phyloP scores from a whole-genome alignment of 2,888 invertebrate genomes.

The Gibbula magus region DNA sequence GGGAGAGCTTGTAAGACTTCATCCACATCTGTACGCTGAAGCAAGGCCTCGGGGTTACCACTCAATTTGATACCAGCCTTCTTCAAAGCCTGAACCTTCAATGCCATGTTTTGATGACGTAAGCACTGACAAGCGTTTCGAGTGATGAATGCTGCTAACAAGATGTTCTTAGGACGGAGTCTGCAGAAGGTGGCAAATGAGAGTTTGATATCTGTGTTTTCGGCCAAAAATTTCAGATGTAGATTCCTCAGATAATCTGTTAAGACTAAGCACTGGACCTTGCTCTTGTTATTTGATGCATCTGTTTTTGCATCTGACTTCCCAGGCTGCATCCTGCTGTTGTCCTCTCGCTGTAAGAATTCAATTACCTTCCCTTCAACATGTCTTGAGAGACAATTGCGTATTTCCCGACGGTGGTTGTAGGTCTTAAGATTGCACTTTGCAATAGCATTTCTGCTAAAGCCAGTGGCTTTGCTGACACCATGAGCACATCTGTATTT shows the following conservation, averaged over 20 bases:
- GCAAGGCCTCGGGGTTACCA: neutral
- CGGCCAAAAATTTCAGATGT: neutral
- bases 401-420: too few relatives aligned
- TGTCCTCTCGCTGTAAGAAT: constrained; percentile 44
- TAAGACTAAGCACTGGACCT: constrained; percentile 34
- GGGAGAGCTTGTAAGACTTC: constrained; percentile 14
- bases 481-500: too few relatives aligned
- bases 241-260: constrained; percentile 28
- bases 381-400: neutral
- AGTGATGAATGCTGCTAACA: constrained; percentile 30
- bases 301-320: constrained; percentile 37
- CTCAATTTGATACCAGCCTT: constrained; percentile 11
- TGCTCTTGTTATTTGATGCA: neutral
- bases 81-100: constrained; percentile 20
- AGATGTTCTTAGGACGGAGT: constrained; percentile 29
- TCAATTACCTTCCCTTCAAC: neutral
- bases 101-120: constrained; percentile 37
- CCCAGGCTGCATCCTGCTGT: constrained; percentile 38
- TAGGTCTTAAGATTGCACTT: too few relatives aligned
- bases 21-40: neutral
- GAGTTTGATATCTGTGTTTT: neutral
- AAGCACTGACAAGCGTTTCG: constrained; percentile 40
- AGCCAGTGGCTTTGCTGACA: too few relatives aligned
- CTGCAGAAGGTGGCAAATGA: neutral
- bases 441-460: too few relatives aligned